phyloP scores from a whole-genome alignment of 2,113 vertebrate species.

The Heloderma charlesbogerti region DNA sequence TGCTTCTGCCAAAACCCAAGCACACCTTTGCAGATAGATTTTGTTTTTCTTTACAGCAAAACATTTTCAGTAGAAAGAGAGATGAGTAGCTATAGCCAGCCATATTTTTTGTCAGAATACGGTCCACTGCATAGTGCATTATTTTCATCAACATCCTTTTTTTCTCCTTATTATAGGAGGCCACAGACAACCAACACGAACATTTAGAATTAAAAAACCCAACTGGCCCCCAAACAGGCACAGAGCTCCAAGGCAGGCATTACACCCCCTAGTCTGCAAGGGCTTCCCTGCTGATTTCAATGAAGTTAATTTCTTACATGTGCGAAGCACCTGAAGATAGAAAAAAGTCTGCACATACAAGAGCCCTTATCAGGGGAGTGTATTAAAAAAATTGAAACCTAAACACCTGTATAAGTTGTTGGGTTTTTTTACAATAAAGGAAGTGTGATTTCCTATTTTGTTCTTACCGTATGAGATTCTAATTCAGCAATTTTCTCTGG shows the following conservation, averaged over 20 bases:
- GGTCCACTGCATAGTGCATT: neutral
- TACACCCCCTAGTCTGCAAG: neutral
- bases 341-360: neutral
- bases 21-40: neutral
- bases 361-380: too few relatives aligned
- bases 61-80: neutral
- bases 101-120: neutral
- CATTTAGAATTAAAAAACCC: neutral
- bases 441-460: neutral
- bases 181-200: too few relatives aligned
- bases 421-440: neutral
- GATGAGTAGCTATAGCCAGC: neutral
- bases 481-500: slow-evolving; percentile 95
- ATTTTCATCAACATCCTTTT: neutral
- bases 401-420: neutral
- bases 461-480: slow-evolving; percentile 91
- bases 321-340: neutral
- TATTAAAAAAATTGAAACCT: neutral
- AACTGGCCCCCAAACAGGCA: too few relatives aligned
- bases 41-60: neutral
- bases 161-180: neutral
- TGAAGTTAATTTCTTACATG: neutral
- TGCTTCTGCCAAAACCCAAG: neutral
- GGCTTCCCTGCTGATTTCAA: neutral
- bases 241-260: neutral